phyloP scores from a whole-genome alignment of 2,113 vertebrate genomes.

The Brevimyrus niger region DNA sequence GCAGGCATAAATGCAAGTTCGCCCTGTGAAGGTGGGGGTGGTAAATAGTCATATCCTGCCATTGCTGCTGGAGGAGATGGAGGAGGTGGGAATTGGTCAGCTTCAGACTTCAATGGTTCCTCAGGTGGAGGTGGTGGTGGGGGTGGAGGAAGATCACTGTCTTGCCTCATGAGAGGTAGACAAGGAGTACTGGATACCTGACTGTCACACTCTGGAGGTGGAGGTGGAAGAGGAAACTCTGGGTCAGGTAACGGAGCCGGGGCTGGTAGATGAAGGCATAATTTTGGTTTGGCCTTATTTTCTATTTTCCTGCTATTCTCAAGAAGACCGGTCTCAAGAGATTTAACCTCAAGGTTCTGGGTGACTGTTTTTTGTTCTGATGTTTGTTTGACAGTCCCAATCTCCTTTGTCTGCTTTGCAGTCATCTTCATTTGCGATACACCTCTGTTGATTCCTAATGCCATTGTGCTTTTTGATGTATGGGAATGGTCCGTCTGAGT shows the following conservation, averaged over 20 bases:
- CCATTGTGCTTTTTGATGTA: conserved; percentile 29
- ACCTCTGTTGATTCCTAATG: conserved; percentile 15
- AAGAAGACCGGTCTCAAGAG: conserved; percentile 59
- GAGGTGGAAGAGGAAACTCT: conserved; percentile 72
- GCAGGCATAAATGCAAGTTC: conserved; percentile 55
- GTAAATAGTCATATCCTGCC: conserved; percentile 51
- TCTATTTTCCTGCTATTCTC: conserved; percentile 48
- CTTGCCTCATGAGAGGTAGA: conserved; percentile 41
- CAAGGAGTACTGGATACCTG: conserved; percentile 34
- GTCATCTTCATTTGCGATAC: conserved; percentile 28
- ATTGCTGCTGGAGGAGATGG: conserved; percentile 48
- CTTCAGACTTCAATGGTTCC: conserved; percentile 47
- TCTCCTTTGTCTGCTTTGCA: neutral
- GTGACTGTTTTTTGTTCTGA: conserved; percentile 59
- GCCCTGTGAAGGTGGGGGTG: conserved; percentile 56
- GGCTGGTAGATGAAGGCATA: conserved; percentile 45
- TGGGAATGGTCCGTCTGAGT: conserved; percentile 36
- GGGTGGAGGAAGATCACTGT: conserved; percentile 61
- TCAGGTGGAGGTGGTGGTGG: conserved; percentile 56
- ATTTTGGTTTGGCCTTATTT: conserved; percentile 52
- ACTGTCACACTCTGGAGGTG: conserved; percentile 57
- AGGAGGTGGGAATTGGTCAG: conserved; percentile 46
- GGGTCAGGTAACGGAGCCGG: conserved; percentile 50
- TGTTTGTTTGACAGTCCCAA: conserved; percentile 23
- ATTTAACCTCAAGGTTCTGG: conserved; percentile 61